Percentiles rank a stretch among this genome's conserved stretches.
phyloP scores from a whole-genome alignment of 1,140 invertebrate genomes.

The Habropoda laboriosa region DNA sequence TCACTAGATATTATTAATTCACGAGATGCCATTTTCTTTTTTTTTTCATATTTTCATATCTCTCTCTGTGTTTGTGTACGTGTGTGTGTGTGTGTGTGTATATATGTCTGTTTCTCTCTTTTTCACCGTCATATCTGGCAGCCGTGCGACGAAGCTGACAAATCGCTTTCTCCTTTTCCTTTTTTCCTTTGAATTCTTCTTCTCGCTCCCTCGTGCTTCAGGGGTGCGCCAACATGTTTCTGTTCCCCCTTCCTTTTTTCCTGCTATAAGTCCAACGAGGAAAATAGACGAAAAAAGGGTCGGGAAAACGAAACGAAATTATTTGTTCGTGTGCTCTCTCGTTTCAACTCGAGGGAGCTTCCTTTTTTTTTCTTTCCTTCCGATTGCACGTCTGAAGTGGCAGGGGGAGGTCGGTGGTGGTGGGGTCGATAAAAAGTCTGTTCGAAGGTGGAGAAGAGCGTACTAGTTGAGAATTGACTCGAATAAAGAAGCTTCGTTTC shows the following conservation, averaged over 20 bases:
- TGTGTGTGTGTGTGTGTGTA: neutral
- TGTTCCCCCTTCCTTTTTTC: neutral
- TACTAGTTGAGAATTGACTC: constrained; percentile 3
- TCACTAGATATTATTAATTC: constrained; percentile 38
- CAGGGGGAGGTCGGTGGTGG: too few species aligned
- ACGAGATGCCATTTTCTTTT: constrained; percentile 34
- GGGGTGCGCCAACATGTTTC: neutral
- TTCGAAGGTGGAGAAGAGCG: neutral
- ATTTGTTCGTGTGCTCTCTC: neutral
- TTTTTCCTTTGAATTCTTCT: rapidly evolving
- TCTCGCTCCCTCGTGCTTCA: neutral
- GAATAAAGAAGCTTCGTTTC: neutral
- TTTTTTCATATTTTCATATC: constrained; percentile 5
- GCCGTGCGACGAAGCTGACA: constrained; percentile 15
- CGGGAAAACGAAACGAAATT: neutral
- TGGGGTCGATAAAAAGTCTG: neutral
- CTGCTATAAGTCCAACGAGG: too few species aligned
- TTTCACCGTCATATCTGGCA: constrained; percentile 13
- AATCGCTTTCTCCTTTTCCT: neutral
- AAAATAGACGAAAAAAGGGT: neutral
- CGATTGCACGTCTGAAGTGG: constrained; percentile 1
- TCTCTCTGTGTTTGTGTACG: neutral
- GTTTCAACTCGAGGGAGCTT: neutral
- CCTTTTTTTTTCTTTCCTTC: neutral
- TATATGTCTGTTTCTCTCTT: neutral